Evolutionary conservation across 1,140 invertebrate genomes (phyloP).

Genomic region (Euglossa dilemma): DNA sequence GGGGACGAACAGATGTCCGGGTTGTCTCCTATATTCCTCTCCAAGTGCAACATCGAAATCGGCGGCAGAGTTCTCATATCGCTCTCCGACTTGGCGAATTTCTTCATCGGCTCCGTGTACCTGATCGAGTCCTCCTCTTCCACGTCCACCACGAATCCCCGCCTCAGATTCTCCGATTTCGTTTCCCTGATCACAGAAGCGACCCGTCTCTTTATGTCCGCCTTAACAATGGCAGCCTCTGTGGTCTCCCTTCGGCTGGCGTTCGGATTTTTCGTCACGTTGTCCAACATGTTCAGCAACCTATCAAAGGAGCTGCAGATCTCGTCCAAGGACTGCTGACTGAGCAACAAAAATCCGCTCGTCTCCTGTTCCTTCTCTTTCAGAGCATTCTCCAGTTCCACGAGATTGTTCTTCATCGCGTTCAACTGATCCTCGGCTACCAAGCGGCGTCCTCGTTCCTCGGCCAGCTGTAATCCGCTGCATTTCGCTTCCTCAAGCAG

Average conservation of each 20-base stretch:
- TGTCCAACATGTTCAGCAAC: slow-evolving; percentile 73
- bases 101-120: slow-evolving; percentile 57
- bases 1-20: slow-evolving; percentile 36
- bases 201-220: slow-evolving; percentile 67
- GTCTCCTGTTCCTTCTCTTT: slow-evolving; percentile 72
- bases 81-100: slow-evolving; percentile 74
- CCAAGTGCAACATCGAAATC: slow-evolving; percentile 49
- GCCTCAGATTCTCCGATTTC: slow-evolving; percentile 75
- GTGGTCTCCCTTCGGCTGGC: background rate
- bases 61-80: slow-evolving; percentile 65
- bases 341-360: slow-evolving; percentile 72
- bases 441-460: slow-evolving; percentile 73
- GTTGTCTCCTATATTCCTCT: slow-evolving; percentile 73
- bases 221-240: slow-evolving; percentile 13
- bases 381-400: slow-evolving; percentile 70
- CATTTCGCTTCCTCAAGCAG: slow-evolving; percentile 57
- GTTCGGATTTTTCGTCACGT: slow-evolving; percentile 42
- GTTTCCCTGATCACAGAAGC: slow-evolving; percentile 74
- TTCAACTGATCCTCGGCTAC: slow-evolving; percentile 72
- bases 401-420: slow-evolving; percentile 65
- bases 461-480: slow-evolving; percentile 57
- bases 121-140: slow-evolving; percentile 1
- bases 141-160: slow-evolving; percentile 41
- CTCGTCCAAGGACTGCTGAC: slow-evolving; percentile 75
- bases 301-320: slow-evolving; percentile 74